These are phyloP conservation scores for Pampusana beccarii DNA, from an alignment of 2,113 vertebrate genomes.

Conservation along the genomic window DNA sequence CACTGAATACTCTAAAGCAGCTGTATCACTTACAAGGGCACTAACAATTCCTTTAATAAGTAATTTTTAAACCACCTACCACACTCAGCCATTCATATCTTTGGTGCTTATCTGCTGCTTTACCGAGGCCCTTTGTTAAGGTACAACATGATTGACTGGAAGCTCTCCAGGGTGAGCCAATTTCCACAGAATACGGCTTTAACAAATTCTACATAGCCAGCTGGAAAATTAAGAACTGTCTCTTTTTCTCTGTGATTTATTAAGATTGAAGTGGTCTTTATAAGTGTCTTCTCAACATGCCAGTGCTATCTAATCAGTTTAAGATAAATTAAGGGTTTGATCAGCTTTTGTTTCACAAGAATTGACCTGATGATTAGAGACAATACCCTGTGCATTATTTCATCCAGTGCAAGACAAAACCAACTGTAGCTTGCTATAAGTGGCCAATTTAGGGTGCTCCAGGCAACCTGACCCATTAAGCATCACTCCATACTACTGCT, in stretches of 20 bases:
- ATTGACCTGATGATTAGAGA: conserved; percentile 10
- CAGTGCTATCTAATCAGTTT: not conserved
- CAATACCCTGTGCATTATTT: not conserved
- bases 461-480: not conserved
- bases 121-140: not conserved
- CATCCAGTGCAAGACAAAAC: not conserved
- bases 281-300: conserved; percentile 11
- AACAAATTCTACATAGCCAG: conserved; percentile 58
- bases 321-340: conserved; percentile 39
- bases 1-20: not conserved
- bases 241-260: conserved; percentile 18
- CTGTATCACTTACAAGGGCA: not conserved
- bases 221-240: conserved; percentile 67
- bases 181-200: conserved; percentile 43
- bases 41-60: not conserved
- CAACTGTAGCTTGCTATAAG: not conserved
- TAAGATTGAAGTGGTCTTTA: conserved; percentile 40
- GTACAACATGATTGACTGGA: not conserved
- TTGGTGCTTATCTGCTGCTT: not conserved
- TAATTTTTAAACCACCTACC: not conserved
- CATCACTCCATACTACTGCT: not conserved
- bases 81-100: not conserved
- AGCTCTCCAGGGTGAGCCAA: not conserved
- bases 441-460: not conserved
- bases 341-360: not conserved